A percentile compares a stretch with the other conserved stretches of the same genome.
These are phyloP conservation scores for Chlorops oryzae DNA, from an alignment of 1,140 invertebrate genomes.

Conservation along the genomic window DNA sequence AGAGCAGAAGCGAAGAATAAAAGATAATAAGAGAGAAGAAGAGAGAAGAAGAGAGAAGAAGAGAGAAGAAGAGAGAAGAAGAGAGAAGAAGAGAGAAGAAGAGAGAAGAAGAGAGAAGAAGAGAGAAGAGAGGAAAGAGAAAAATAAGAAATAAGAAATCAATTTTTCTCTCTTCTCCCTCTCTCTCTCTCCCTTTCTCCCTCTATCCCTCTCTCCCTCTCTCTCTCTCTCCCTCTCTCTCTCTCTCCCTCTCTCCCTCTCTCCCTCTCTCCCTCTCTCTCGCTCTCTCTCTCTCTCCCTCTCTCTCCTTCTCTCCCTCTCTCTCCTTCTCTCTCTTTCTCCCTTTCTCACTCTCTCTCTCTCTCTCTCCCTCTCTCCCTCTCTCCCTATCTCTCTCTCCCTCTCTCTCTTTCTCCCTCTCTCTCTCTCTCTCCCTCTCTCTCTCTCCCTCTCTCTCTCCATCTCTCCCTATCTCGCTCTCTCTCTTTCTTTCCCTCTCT, in stretches of 20 bases:
- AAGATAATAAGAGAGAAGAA: no score
- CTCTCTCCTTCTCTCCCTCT: neutral
- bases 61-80: no score
- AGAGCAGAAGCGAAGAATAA: no score
- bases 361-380: neutral
- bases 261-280: no score
- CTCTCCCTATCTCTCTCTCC: constrained; percentile 3
- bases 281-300: neutral
- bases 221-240: neutral
- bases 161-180: neutral
- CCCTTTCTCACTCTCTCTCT: no score
- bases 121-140: no score
- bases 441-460: neutral
- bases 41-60: no score
- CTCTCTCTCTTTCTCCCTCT: neutral
- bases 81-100: no score
- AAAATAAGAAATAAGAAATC: neutral
- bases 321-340: neutral
- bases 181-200: neutral
- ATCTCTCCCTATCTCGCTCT: neutral
- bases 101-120: no score
- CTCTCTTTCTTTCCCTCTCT: constrained; percentile 1
- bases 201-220: no score
- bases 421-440: neutral
- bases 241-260: neutral